Evolutionary conservation across 2,888 invertebrate species (phyloP), one percentile per base, ranked within the genome.

Genomic region (Stegophylla sp.): DNA sequence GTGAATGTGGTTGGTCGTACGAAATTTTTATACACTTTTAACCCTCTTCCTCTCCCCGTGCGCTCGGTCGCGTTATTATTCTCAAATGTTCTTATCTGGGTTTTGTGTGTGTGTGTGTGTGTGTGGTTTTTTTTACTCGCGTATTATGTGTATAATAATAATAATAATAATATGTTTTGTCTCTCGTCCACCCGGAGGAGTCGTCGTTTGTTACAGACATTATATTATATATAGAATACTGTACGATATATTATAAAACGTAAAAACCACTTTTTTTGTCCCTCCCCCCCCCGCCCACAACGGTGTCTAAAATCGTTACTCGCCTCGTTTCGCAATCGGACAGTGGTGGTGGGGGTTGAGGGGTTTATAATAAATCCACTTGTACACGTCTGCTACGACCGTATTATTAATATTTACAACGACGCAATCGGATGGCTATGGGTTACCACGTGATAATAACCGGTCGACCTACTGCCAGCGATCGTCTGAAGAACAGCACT

Each of bases 351-450:
- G 12, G 56, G 0, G 12, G 23, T 20, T 12, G 53, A 9, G 61
- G 17, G 28, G 15, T 17, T 17, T 20, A 34, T n/a, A 53, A 71
- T 53, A 48, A 71, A 71, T 71, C 53, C 71, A 34, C 71, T 71
- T 71, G 53, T 53, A 53, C 71, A 53, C 53, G 53, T 45, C n/a
- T 34, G 28, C 48, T 3, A 12, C 12, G 15, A 20, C n/a, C 20
- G 1, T 20, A 20, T 66, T 43, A 43, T 23, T 66, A 23, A 41
- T 41, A 20, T 64, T 41, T 41, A 34, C 34, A 20, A 17, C 64
- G 64, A 23, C 66, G 15, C 0, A 48, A 69, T 69, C 69, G 69
- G 69, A 23, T 59, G 20, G 23, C 23, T 45, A 13, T 26, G 15
- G 28, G 56, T 20, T 12, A 20, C 56, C 56, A 5, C 34, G 34